Evolutionary conservation across 2,888 invertebrate species (phyloP).

Genomic region (Tillus elongatus): DNA sequence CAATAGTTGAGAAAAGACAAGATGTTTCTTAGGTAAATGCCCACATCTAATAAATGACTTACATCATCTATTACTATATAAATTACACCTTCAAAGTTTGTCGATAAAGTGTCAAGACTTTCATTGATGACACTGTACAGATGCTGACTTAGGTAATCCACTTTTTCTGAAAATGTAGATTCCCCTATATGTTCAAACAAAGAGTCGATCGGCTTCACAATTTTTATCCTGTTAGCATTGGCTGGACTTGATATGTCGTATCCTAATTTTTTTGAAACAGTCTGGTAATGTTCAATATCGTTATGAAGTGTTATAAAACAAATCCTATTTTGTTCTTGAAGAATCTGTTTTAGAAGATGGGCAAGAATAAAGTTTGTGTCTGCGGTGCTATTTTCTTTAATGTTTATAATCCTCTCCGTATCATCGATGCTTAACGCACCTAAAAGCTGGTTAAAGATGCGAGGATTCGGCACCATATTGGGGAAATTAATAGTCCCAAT

Average conservation of each 20-base stretch:
- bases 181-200: no score
- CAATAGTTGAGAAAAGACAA: no score
- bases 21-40: no score
- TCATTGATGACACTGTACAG: no score
- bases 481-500: no score
- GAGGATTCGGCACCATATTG: no score
- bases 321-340: slow-evolving; percentile 51
- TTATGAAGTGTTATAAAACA: slow-evolving; percentile 62
- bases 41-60: slow-evolving; percentile 60
- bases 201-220: slow-evolving; percentile 37
- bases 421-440: slow-evolving; percentile 59
- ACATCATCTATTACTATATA: slow-evolving; percentile 64
- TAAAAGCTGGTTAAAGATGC: no score
- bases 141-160: no score
- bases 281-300: slow-evolving; percentile 62
- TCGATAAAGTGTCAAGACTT: no score
- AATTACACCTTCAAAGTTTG: no score
- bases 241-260: slow-evolving; percentile 53
- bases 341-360: slow-evolving; percentile 57
- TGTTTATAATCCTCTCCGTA: slow-evolving; percentile 51
- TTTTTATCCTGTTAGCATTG: slow-evolving; percentile 42
- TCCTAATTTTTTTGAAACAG: slow-evolving; percentile 63
- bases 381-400: slow-evolving; percentile 60
- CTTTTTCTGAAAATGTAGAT: no score
- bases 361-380: slow-evolving; percentile 66